Evolutionary conservation across 2,113 vertebrate genomes (phyloP), one percentile per base, ranked within the genome.

Genomic region (Neogale vison): DNA sequence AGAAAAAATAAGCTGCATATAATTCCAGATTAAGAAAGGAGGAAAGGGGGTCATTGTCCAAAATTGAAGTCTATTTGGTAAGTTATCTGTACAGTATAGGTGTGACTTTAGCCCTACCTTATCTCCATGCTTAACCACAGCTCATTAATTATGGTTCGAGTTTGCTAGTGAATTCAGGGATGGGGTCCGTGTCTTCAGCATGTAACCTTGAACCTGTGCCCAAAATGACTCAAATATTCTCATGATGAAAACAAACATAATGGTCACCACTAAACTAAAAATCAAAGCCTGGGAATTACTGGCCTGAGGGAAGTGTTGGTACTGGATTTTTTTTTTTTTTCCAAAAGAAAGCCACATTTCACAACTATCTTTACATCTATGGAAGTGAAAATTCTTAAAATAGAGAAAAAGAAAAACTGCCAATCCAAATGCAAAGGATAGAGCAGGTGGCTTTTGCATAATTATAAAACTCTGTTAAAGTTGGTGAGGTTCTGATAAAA

Each of bases 201-300:
- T 47, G 24, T 76, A 72, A 90, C 84, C 61, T 42, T 86, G 77
- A 95, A 57, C 71, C 11, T 65, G 36, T 82, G 93, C 65, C 89
- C 89, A 23, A 94, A 94, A 72, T 31, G 39, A 90, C 59, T 98
- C 93, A 36, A 50, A 90, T 47, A 94, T 90, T 95, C 79, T 90
- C 61, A 55, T 59, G 82, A 76, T 67, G 52, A 94, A 94, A 90
- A 95, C 80, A 96, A 96, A 95, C 79, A 76, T 26, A 93, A 90
- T 24, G 23, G 57, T 77, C 15, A 94, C 31, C 45, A 88, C 57
- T 85, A 90, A 93, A 90, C 39, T 91, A 57, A 98, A 85, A 67
- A 79, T 65, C 57, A 88, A 93, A 88, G 65, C 24, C 57, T 83
- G 72, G 17, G 47, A 93, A 90, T 83, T 63, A 21, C 47, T 93